Evolutionary conservation across 2,113 vertebrate genomes (phyloP), one percentile per base, ranked within the genome.

Genomic region (Dasypus novemcinctus): DNA sequence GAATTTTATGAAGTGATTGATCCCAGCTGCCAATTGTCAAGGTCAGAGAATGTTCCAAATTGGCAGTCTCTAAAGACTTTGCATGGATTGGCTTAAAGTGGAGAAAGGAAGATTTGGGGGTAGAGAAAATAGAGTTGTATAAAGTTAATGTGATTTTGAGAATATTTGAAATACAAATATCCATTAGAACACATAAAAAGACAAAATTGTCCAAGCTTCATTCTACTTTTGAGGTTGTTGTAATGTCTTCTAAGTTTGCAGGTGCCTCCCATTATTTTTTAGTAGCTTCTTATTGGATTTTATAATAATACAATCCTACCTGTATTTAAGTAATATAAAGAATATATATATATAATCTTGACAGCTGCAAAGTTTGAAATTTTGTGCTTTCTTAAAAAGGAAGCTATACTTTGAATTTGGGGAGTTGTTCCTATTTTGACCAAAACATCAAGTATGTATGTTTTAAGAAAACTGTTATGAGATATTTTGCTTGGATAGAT

Each of bases 1-100:
- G 93, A 71, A 61, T 97, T 98, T 98, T 97, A 96, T 95, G 97
- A 96, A 96, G 81, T 97, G 96, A 98, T 97, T 97, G 94, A 98
- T 97, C 71, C 84, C 94, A 97, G 96, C 95, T 98, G 96, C 96
- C 96, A 97, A 4, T 83, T 95, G 89, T 95, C 95, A 96, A 94
- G 87, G 93, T 95, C 93, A 96, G 93, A 75, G 76, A 93, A 97
- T 96, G 89, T 93, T 98, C 95, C 90, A 83, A 89, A 57, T 72
- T 97, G 97, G 95, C 97, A 96, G 75, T 89, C 95, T 49, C 80
- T 4, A 12, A 52, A 91, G 76, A 63, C 18, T 29, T 68, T 86
- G 88, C 43, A 9, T 41, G 64, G 78, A 87, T 93, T 86, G 94
- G 68, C 36, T 87, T 92, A 52, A 59, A 88, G 83, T 83, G 61